Evolutionary conservation across 2,888 invertebrate genomes (phyloP).

Genomic region (Dendrolimus pini): DNA sequence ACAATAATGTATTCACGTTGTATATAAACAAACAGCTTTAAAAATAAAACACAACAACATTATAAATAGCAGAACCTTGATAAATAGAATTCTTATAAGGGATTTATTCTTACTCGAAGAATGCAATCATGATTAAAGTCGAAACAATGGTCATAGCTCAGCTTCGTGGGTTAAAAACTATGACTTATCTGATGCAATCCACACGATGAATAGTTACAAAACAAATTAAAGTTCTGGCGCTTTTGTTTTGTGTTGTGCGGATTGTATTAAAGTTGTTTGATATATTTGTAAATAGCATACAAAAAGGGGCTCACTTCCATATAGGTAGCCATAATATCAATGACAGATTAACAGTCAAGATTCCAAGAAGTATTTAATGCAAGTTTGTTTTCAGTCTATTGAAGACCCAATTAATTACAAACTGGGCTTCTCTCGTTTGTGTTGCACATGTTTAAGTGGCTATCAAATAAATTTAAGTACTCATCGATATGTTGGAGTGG

Average conservation of each 20-base stretch:
- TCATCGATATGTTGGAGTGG: neutral
- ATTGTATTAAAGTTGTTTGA: conserved; percentile 14
- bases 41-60: neutral
- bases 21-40: neutral
- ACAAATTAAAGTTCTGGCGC: conserved; percentile 13
- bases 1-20: neutral
- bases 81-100: conserved; percentile 11
- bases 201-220: conserved; percentile 19
- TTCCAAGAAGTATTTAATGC: conserved; percentile 19
- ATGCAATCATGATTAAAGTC: conserved; percentile 30
- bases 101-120: conserved; percentile 17
- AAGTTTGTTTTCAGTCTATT: conserved; percentile 20
- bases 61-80: conserved; percentile 2
- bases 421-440: neutral
- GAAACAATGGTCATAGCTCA: conserved; percentile 36
- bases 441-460: conserved; percentile 4
- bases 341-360: conserved; percentile 13
- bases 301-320: neutral
- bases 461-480: neutral
- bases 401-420: conserved; percentile 13
- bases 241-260: conserved; percentile 23
- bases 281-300: neutral
- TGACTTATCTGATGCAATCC: conserved; percentile 30
- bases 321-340: conserved; percentile 9
- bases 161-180: conserved; percentile 23